Conservation (phyloP, 2,888 invertebrate species). For the Seira sanloemensis region DNA sequence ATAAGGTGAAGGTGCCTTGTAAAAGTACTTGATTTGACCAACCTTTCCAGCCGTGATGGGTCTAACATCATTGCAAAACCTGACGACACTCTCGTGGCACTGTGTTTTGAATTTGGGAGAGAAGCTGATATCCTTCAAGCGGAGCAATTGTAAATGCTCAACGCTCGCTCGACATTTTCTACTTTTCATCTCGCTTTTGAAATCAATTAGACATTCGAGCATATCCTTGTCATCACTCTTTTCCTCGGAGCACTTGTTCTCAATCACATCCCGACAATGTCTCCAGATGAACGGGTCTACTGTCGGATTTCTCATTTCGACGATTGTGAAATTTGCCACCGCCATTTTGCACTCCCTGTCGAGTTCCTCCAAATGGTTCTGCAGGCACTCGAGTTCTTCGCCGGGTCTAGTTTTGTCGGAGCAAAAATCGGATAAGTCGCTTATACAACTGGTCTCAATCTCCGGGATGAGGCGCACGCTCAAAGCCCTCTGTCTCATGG, state of each 20-base stretch:
- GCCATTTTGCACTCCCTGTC: conserved; percentile 82
- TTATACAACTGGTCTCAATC: conserved; percentile 92
- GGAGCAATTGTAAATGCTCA: conserved; percentile 97
- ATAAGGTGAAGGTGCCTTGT: too few species aligned
- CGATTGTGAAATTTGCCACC: conserved; percentile 90
- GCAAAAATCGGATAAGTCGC: conserved; percentile 89
- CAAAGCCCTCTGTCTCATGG: conserved; percentile 92
- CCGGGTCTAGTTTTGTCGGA: conserved; percentile 90
- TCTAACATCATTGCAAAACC: conserved; percentile 77
- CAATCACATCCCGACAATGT: conserved; percentile 70
- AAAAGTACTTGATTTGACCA: too few species aligned
- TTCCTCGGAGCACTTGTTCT: conserved; percentile 69
- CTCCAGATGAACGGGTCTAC: conserved; percentile 72
- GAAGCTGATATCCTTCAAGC: conserved; percentile 94
- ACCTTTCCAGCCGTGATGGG: conserved; percentile 75
- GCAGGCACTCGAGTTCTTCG: conserved; percentile 94
- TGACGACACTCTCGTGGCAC: conserved; percentile 87
- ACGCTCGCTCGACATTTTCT: conserved; percentile 93
- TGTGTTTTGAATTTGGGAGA: conserved; percentile 96
- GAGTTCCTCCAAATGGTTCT: conserved; percentile 84
- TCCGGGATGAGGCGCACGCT: conserved; percentile 96
- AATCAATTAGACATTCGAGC: conserved; percentile 94
- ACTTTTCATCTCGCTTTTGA: conserved; percentile 89
- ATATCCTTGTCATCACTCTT: conserved; percentile 79
- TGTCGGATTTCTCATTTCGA: conserved; percentile 81